These are phyloP conservation scores for Dermolepida albohirtum DNA, from an alignment of 2,888 invertebrate genomes.

Conservation along the genomic window DNA sequence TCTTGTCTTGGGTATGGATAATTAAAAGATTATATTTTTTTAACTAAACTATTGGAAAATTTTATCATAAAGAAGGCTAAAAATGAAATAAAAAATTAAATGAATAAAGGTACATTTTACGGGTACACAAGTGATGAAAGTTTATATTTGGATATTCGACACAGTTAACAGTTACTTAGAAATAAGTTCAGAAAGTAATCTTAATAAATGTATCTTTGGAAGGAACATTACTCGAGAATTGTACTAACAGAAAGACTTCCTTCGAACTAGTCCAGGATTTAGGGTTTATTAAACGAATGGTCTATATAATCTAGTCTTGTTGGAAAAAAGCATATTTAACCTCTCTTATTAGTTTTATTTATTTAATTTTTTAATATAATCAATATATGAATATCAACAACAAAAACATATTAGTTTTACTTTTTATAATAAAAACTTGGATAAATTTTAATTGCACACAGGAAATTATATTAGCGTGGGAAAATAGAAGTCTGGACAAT, in stretches of 20 bases:
- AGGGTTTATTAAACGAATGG: neutral
- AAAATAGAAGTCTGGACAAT: too few species aligned
- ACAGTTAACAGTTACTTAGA: neutral
- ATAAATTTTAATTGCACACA: too few species aligned
- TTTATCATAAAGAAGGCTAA: conserved; percentile 5
- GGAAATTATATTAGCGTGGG: too few species aligned
- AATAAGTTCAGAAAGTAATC: neutral
- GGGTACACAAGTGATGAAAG: neutral
- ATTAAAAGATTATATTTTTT: neutral
- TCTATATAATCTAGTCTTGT: neutral
- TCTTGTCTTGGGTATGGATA: conserved; percentile 69
- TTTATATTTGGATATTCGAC: conserved; percentile 8
- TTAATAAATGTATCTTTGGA: neutral
- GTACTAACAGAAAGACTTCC: neutral
- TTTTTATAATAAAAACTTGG: too few species aligned
- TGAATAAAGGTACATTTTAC: neutral
- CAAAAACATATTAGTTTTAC: too few species aligned
- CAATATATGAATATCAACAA: too few species aligned
- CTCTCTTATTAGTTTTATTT: too few species aligned
- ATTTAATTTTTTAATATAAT: too few species aligned
- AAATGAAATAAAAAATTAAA: neutral
- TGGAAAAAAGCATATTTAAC: neutral
- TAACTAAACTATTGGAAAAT: neutral
- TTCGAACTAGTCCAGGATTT: neutral
- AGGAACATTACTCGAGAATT: neutral